Percentiles rank a stretch among this genome's conserved stretches.
These are phyloP conservation scores for Solea solea DNA, from an alignment of 2,113 vertebrate species.

Conservation along the genomic window DNA sequence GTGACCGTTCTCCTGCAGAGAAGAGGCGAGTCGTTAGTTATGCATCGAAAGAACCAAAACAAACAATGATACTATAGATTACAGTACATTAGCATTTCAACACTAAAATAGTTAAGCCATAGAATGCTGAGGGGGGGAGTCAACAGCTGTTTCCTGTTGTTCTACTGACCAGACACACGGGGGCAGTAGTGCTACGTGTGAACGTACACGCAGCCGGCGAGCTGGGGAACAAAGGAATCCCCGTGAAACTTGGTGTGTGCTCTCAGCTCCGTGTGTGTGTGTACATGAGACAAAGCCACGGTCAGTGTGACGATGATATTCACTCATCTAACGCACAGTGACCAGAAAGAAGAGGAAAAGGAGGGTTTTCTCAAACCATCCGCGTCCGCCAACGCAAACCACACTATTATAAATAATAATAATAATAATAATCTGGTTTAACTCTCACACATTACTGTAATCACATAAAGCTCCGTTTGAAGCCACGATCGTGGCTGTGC, in stretches of 20 bases:
- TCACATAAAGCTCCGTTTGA: neutral
- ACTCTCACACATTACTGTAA: neutral
- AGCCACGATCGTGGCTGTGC: too few species aligned
- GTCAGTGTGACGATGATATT: too few species aligned
- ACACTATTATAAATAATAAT: too few species aligned
- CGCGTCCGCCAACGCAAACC: too few species aligned
- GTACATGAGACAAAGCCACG: neutral
- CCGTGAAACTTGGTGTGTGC: constrained; percentile 45
- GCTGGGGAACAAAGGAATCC: constrained; percentile 76
- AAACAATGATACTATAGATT: neutral
- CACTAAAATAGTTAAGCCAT: too few species aligned
- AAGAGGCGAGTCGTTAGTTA: constrained; percentile 27
- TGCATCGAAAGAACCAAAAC: neutral
- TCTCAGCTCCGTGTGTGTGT: constrained; percentile 17
- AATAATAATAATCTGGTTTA: neutral
- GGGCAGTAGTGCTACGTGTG: constrained; percentile 61
- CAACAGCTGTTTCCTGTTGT: constrained; percentile 47
- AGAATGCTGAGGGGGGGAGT: constrained; percentile 3
- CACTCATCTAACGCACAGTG: too few species aligned
- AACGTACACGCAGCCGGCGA: constrained; percentile 3
- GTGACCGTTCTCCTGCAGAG: constrained; percentile 91
- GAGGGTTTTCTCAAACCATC: too few species aligned
- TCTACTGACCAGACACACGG: constrained; percentile 32
- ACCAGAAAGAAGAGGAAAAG: too few species aligned
- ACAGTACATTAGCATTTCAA: constrained; percentile 32